Conservation (phyloP, 2,888 invertebrate genomes). For the Amaurobius ferox region DNA sequence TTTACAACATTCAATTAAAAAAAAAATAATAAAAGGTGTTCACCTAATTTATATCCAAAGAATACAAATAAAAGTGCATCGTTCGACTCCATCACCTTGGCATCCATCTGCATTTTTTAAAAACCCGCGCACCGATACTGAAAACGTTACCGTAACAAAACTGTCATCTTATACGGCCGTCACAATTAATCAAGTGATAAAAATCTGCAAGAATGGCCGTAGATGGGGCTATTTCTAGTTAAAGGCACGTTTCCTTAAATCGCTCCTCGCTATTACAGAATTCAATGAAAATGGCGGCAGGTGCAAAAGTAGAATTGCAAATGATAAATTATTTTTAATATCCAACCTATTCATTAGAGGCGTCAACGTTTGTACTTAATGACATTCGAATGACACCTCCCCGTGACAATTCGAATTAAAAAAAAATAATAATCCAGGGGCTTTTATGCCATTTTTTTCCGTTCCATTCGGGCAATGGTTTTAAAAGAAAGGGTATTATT, state of each 20-base stretch:
- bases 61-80: not conserved
- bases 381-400: slow-evolving; percentile 37
- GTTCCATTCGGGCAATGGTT: not conserved
- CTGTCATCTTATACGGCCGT: not conserved
- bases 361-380: slow-evolving; percentile 21
- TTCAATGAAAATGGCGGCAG: slow-evolving; percentile 28
- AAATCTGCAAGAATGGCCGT: not conserved
- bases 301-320: slow-evolving; percentile 57
- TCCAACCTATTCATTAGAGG: slow-evolving; percentile 41
- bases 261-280: not conserved
- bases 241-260: not conserved
- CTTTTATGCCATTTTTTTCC: not conserved
- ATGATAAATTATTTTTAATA: slow-evolving; percentile 58
- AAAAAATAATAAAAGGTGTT: not conserved
- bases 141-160: slow-evolving; percentile 7
- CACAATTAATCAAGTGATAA: slow-evolving; percentile 12
- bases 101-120: too few species aligned
- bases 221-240: not conserved
- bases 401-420: not conserved
- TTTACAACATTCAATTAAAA: too few species aligned
- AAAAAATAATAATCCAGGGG: not conserved
- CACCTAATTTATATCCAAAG: not conserved
- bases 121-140: not conserved
- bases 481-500: too few species aligned
- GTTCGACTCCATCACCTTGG: too few species aligned